Evolutionary conservation across 2,888 invertebrate species (phyloP).

Genomic region (Dicyrtomina minuta): DNA sequence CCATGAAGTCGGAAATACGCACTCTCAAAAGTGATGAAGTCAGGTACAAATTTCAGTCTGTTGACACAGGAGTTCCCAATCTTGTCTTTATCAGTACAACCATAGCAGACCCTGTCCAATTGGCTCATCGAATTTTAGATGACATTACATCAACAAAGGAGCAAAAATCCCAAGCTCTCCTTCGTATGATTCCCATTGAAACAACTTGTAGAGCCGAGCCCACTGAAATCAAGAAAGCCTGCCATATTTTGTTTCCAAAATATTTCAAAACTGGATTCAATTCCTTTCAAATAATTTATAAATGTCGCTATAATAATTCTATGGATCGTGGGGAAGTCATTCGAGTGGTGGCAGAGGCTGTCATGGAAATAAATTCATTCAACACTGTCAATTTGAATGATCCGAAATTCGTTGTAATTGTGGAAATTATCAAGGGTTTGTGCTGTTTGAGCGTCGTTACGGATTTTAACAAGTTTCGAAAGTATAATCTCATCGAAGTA

Average conservation of each 20-base stretch:
- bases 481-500: slow-evolving; percentile 77
- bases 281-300: slow-evolving; percentile 75
- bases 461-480: slow-evolving; percentile 74
- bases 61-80: slow-evolving; percentile 80
- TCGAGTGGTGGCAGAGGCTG: slow-evolving; percentile 70
- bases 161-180: slow-evolving; percentile 72
- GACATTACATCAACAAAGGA: slow-evolving; percentile 69
- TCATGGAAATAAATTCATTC: slow-evolving; percentile 67
- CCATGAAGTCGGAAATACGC: slow-evolving; percentile 52
- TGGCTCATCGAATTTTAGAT: slow-evolving; percentile 71
- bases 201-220: slow-evolving; percentile 76
- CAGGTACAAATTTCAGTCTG: slow-evolving; percentile 62
- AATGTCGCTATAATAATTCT: slow-evolving; percentile 73
- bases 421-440: slow-evolving; percentile 78
- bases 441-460: slow-evolving; percentile 79
- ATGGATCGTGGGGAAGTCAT: slow-evolving; percentile 72
- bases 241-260: slow-evolving; percentile 69
- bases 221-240: slow-evolving; percentile 71
- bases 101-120: slow-evolving; percentile 67
- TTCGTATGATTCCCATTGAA: slow-evolving; percentile 79
- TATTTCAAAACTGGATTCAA: slow-evolving; percentile 71
- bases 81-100: slow-evolving; percentile 82
- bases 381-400: slow-evolving; percentile 76
- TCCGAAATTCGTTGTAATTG: slow-evolving; percentile 74
- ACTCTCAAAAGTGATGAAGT: slow-evolving; percentile 54